These are phyloP conservation scores for Anoplius nigerrimus DNA, from an alignment of 2,888 invertebrate species.

Conservation along the genomic window DNA sequence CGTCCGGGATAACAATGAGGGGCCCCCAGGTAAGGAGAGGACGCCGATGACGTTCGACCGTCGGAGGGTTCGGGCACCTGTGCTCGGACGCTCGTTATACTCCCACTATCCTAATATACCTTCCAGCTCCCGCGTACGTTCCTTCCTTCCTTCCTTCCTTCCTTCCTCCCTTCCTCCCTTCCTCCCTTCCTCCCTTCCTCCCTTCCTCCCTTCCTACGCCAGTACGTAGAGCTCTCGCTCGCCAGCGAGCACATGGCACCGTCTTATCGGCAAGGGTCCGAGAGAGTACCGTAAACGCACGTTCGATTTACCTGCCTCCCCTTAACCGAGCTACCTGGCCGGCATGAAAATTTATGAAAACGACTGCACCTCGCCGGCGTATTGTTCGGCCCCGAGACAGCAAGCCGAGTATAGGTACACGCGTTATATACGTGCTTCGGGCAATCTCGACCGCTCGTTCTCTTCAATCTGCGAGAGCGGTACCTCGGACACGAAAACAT, in stretches of 20 bases:
- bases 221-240: no score
- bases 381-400: no score
- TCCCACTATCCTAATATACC: neutral
- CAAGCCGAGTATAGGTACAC: no score
- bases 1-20: conserved; percentile 54
- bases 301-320: neutral
- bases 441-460: no score
- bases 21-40: conserved; percentile 43
- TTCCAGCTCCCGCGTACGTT: neutral
- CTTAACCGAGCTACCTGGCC: neutral
- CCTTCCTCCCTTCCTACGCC: no score
- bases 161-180: neutral
- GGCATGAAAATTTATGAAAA: conserved; percentile 5
- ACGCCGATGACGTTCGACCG: no score
- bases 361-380: neutral
- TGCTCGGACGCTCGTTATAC: conserved; percentile 8
- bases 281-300: conserved; percentile 7
- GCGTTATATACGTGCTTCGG: no score
- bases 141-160: neutral
- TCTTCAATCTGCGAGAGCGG: no score
- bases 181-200: no score
- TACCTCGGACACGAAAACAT: no score
- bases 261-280: neutral
- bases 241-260: no score
- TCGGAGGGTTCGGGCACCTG: conserved; percentile 27